Base-by-base conservation (phyloP, 2,888 invertebrate genomes). In the Harpalus rubripes region DNA sequence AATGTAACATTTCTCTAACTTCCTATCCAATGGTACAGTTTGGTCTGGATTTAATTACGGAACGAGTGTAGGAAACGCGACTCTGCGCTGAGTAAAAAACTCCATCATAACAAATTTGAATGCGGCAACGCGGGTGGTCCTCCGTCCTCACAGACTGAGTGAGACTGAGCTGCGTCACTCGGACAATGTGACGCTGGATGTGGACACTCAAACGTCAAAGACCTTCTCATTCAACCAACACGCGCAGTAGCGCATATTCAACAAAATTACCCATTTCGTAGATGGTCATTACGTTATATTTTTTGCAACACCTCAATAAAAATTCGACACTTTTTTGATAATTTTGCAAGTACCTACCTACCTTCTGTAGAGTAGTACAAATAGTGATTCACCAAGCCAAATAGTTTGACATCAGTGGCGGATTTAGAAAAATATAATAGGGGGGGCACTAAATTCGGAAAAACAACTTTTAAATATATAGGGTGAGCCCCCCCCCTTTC, bases 21-120 rank as follows among this genome's bases (percentile, higher is more conserved):
- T 56, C n/a, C 10, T 56, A 56, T 56, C 32, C 32, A 6, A n/a
- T 56, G 56, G 56, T 56, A 56, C 56, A 59, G 15, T 59, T 59
- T 59, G 59, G 16, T 52, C 44, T 52, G 44, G 44, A 52, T 52
- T 74, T 74, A 74, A 74, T 74, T 52, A 74, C 74, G 16, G 74
- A 74, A 74, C 44, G 41, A 41, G 74, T 74, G 44, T 32, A 81
- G 65, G 81, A 81, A 81, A 68, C 68, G 44, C 8, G 32, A 32
- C 22, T 1, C 22, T 22, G 7, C 81, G 44, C 32, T 39, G 22
- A 59, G 16, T 59, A 74, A 74, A 74, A 74, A 74, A 74, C 41
- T 59, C 32, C 83, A 76, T 83, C 83, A 83, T 83, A 76, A 83
- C 83, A 83, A 83, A 83, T 83, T 83, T 83, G 83, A 83, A 83